These are phyloP conservation scores for Himalopsyche phryganea DNA, from an alignment of 1,140 invertebrate genomes.

Conservation along the genomic window DNA sequence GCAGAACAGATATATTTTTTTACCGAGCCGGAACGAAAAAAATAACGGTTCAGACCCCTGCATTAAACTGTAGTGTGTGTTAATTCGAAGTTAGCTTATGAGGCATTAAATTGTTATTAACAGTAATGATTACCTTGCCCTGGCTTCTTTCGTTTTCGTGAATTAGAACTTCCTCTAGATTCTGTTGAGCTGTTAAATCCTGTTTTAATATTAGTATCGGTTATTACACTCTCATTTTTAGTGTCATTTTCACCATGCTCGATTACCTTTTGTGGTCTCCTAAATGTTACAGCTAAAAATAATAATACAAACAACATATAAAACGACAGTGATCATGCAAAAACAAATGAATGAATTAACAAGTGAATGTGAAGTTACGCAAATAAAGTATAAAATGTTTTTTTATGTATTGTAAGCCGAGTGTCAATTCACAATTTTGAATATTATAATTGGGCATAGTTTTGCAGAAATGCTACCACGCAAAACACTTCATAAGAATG, in stretches of 20 bases:
- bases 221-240: conserved; percentile 23
- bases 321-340: conserved; percentile 20
- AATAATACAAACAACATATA: conserved; percentile 26
- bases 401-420: too few relatives aligned
- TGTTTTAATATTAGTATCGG: conserved; percentile 37
- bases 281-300: conserved; percentile 52
- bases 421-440: too few relatives aligned
- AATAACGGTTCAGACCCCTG: too few relatives aligned
- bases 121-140: conserved; percentile 69
- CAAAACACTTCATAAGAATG: too few relatives aligned
- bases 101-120: too few relatives aligned
- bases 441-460: too few relatives aligned
- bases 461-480: too few relatives aligned
- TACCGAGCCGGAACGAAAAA: too few relatives aligned
- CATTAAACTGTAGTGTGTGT: too few relatives aligned
- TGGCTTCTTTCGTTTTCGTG: conserved; percentile 74
- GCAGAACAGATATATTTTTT: too few relatives aligned
- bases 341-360: conserved; percentile 13
- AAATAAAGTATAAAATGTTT: background rate
- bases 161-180: conserved; percentile 40
- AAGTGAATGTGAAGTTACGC: background rate
- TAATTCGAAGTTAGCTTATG: too few relatives aligned
- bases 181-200: conserved; percentile 35
- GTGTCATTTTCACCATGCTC: conserved; percentile 32
- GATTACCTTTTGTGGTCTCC: conserved; percentile 44